These are phyloP conservation scores for Athalia cordata DNA, from an alignment of 2,888 invertebrate genomes.

Conservation along the genomic window DNA sequence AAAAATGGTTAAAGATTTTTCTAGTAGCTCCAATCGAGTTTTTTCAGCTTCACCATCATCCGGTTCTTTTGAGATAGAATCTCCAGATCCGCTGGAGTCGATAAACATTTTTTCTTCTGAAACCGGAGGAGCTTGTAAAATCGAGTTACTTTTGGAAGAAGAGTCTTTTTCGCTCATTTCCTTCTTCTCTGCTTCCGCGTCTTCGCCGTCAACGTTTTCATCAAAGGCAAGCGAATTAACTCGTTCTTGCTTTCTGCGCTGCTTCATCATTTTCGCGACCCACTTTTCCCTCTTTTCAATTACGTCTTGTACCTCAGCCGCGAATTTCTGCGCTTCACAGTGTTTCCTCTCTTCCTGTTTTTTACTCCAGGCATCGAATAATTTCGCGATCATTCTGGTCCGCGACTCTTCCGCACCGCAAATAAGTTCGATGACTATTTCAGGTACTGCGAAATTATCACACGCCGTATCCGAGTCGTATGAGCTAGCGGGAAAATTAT, in stretches of 20 bases:
- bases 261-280: slow-evolving; percentile 45
- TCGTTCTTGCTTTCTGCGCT: slow-evolving; percentile 53
- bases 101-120: slow-evolving; percentile 60
- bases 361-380: slow-evolving; percentile 72
- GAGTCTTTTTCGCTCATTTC: slow-evolving; percentile 6
- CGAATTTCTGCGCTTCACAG: slow-evolving; percentile 69
- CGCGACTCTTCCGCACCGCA: slow-evolving; percentile 68
- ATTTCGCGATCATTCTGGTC: slow-evolving; percentile 68
- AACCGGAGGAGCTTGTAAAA: slow-evolving; percentile 56
- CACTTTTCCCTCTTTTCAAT: slow-evolving; percentile 46
- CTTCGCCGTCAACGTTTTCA: slow-evolving; percentile 40
- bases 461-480: slow-evolving; percentile 77
- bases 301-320: slow-evolving; percentile 62
- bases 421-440: slow-evolving; percentile 76
- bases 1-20: slow-evolving; percentile 68
- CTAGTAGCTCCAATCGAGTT: slow-evolving; percentile 66
- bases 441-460: slow-evolving; percentile 76
- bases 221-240: slow-evolving; percentile 6
- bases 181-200: slow-evolving; percentile 59
- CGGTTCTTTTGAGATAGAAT: slow-evolving; percentile 28
- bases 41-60: slow-evolving; percentile 49
- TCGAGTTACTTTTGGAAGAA: not conserved
- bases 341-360: slow-evolving; percentile 58
- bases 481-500: slow-evolving; percentile 78
- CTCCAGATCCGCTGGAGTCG: slow-evolving; percentile 46